phyloP scores from a whole-genome alignment of 1,140 invertebrate genomes.

The Aphaenogaster floridana region DNA sequence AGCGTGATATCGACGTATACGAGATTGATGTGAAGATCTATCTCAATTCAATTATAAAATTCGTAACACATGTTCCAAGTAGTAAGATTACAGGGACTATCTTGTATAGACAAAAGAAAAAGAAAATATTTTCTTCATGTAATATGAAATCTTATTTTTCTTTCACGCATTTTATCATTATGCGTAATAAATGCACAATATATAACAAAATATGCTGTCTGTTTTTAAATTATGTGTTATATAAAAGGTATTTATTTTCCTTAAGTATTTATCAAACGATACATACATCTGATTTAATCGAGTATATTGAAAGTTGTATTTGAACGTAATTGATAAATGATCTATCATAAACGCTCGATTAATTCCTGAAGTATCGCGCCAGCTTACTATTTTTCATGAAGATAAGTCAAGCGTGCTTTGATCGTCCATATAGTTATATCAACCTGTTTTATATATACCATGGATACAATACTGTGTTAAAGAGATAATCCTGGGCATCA shows the following conservation, averaged over 20 bases:
- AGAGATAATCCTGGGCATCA: constrained; percentile 4
- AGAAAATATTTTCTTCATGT: neutral
- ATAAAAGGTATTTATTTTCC: constrained; percentile 9
- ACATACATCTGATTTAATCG: constrained; percentile 3
- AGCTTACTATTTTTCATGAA: constrained; percentile 41
- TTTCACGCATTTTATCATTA: constrained; percentile 2
- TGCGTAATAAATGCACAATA: neutral
- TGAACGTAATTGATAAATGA: constrained; percentile 38
- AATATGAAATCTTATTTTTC: neutral
- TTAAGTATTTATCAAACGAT: neutral
- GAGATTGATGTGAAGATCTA: constrained; percentile 37
- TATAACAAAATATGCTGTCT: neutral
- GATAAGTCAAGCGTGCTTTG: neutral
- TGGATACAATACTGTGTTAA: constrained; percentile 3
- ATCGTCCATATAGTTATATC: neutral
- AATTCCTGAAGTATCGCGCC: constrained; percentile 18
- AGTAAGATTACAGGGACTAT: neutral
- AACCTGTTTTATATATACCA: neutral
- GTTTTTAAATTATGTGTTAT: neutral
- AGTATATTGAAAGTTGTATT: neutral
- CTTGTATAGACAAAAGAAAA: neutral
- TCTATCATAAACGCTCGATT: constrained; percentile 36
- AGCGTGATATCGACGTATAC: constrained; percentile 17
- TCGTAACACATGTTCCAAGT: neutral
- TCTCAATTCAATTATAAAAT: constrained; percentile 5